Conservation (phyloP, 2,797 vertebrate genomes). For the Streptopelia turtur region DNA sequence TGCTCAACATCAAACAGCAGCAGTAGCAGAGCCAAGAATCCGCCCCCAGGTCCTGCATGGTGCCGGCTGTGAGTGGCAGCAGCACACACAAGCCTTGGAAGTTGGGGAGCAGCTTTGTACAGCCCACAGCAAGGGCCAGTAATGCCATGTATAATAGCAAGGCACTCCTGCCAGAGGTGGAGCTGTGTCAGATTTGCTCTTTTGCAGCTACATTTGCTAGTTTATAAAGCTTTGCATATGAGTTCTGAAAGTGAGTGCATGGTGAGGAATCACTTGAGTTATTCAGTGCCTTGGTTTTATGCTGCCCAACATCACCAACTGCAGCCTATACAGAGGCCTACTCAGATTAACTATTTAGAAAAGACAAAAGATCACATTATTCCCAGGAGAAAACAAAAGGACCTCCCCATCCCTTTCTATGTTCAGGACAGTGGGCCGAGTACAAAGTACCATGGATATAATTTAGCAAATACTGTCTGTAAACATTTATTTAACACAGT, state of each 20-base stretch:
- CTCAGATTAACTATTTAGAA: not conserved
- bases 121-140: not conserved
- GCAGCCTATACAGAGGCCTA: not conserved
- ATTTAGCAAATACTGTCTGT: not conserved
- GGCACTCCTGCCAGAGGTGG: not conserved
- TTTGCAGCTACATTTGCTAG: not conserved
- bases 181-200: not conserved
- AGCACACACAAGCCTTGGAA: not conserved
- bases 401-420: not conserved
- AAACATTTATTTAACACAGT: not conserved
- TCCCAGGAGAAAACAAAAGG: not conserved
- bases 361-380: not conserved
- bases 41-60: accelerated
- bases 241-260: not conserved
- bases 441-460: not conserved
- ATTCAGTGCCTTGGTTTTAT: not conserved
- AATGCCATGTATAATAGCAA: not conserved
- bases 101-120: not conserved
- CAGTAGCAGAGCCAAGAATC: not conserved
- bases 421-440: not conserved
- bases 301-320: not conserved
- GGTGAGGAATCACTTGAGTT: not conserved
- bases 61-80: accelerated
- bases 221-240: not conserved
- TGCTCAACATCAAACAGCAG: not conserved